Evolutionary conservation across 1,140 invertebrate species (phyloP), one percentile per base, ranked within the genome.

Genomic region (Episyrphus balteatus): DNA sequence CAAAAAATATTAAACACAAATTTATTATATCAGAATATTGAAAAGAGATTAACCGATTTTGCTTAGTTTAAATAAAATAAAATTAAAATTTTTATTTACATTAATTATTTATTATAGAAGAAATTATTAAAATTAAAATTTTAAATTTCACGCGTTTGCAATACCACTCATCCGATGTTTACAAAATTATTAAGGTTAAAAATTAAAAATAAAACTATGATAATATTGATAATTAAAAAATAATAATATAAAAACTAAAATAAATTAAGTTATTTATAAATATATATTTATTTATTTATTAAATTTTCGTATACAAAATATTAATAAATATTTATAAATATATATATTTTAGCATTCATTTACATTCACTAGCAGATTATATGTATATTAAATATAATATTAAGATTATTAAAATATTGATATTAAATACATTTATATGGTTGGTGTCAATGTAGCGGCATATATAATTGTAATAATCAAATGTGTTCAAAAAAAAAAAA

Each of bases 321-420:
- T 13, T n/a, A 34, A 43, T 49, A 40, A 44, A 13, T 32, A 40
- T 12, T 38, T 44, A 21, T 45, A 46, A 59, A 61, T 66, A 61
- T 62, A 62, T 64, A 62, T n/a, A n/a, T n/a, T n/a, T n/a, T 59
- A 60, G 63, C 63, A 66, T 66, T 66, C 63, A 66, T 53, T n/a
- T 66, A 66, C 63, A 66, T 66, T 66, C 63, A 66, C 63, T 66
- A 66, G 63, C 63, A 63, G 55, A 60, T 54, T 64, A 64, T 53
- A 59, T 52, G 57, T 54, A 31, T 48, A 48, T 42, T 46, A 26
- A 26, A 26, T 26, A 26, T 26, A n/a, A 26, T 26, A 26, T 26
- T 26, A 26, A 26, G 21, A 26, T 26, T 26, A 26, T 26, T 26
- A 26, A 26, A 26, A 26, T 5, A 5, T 5, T 26, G 8, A 5